Percentiles rank a stretch among this genome's conserved stretches.
Evolutionary conservation across 2,888 invertebrate species (phyloP).

Genomic region (Drosophila nr. fundita): DNA sequence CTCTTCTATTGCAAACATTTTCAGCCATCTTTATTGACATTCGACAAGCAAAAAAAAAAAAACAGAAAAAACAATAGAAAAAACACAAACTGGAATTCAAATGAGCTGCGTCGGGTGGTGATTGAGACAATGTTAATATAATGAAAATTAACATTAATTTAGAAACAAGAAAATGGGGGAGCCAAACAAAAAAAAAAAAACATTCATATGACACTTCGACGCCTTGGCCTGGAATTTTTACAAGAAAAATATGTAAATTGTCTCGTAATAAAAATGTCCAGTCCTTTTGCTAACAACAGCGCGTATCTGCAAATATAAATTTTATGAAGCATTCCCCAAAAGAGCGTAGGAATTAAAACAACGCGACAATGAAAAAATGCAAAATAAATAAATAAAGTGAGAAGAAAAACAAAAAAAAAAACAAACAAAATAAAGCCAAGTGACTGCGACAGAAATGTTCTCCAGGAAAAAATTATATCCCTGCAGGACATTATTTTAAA

Average conservation of each 20-base stretch:
- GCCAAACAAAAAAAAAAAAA: neutral
- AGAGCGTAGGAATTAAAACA: constrained; percentile 54
- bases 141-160: constrained; percentile 82
- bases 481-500: constrained; percentile 85
- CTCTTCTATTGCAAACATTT: constrained; percentile 65
- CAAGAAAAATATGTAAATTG: constrained; percentile 83
- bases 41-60: constrained; percentile 21
- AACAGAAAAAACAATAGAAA: neutral
- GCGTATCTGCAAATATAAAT: constrained; percentile 79
- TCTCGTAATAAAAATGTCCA: constrained; percentile 81
- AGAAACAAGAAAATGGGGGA: constrained; percentile 32
- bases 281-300: constrained; percentile 9
- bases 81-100: constrained; percentile 68
- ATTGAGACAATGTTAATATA: constrained; percentile 62
- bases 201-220: constrained; percentile 70
- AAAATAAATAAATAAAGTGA: constrained; percentile 72
- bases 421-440: constrained; percentile 53
- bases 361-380: constrained; percentile 58
- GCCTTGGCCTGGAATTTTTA: constrained; percentile 62
- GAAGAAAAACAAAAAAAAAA: constrained; percentile 30
- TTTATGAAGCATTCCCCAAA: constrained; percentile 78
- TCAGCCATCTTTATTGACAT: constrained; percentile 35
- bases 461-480: constrained; percentile 80
- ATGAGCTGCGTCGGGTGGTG: constrained; percentile 43
- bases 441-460: constrained; percentile 54